These are phyloP conservation scores for Plagodis dolabraria DNA, from an alignment of 2,888 invertebrate species.

Conservation along the genomic window DNA sequence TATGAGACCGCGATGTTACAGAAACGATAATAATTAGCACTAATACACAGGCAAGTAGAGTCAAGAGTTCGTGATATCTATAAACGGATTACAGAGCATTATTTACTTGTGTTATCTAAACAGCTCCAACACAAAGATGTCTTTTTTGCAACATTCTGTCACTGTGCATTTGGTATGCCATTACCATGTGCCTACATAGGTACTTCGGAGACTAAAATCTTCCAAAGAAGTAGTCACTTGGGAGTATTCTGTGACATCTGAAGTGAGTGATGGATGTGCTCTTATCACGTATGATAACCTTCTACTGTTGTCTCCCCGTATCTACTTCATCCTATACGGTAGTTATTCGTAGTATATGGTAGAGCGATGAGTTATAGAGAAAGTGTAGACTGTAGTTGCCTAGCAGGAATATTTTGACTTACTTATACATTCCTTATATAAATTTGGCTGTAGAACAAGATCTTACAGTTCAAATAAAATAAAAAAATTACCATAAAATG, in stretches of 20 bases:
- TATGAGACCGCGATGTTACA: too few species aligned
- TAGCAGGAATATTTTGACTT: neutral
- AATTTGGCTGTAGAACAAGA: too few species aligned
- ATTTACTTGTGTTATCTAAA: constrained; percentile 13
- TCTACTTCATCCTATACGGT: constrained; percentile 38
- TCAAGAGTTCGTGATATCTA: constrained; percentile 14
- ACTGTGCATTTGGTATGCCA: constrained; percentile 1
- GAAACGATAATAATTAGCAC: too few species aligned
- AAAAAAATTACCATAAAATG: too few species aligned
- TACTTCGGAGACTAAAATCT: constrained; percentile 54
- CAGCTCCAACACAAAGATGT: constrained; percentile 8
- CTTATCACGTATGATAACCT: constrained; percentile 80
- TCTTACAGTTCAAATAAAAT: too few species aligned
- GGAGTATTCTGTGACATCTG: constrained; percentile 57
- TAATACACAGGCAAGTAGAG: neutral
- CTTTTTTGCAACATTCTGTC: constrained; percentile 13
- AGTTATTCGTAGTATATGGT: too few species aligned
- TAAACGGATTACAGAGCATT: constrained; percentile 8
- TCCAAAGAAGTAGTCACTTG: constrained; percentile 54
- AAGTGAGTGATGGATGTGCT: constrained; percentile 74
- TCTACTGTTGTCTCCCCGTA: constrained; percentile 55
- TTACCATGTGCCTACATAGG: neutral
- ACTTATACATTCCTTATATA: neutral
- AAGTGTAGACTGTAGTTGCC: constrained; percentile 41
- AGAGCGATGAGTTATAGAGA: constrained; percentile 53